A percentile compares a stretch with the other conserved stretches of the same genome.
These are phyloP conservation scores for Tetrax tetrax DNA, from an alignment of 2,113 vertebrate genomes.

Conservation along the genomic window DNA sequence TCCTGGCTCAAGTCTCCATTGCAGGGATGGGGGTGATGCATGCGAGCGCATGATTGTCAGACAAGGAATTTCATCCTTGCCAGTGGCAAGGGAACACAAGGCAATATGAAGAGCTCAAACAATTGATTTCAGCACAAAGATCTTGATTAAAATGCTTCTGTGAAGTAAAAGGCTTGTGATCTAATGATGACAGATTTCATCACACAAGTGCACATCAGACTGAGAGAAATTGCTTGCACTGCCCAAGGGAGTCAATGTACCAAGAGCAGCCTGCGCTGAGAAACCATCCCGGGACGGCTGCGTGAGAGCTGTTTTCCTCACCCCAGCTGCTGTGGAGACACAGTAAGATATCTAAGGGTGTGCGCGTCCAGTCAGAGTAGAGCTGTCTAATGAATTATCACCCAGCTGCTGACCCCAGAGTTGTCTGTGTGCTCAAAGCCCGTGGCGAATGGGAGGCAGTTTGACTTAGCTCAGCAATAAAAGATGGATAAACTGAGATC, in stretches of 20 bases:
- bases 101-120: not conserved
- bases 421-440: not conserved
- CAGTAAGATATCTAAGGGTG: not conserved
- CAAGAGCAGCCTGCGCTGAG: not conserved
- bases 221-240: not conserved
- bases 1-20: not conserved
- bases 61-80: not conserved
- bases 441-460: not conserved
- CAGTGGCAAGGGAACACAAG: not conserved
- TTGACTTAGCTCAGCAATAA: not conserved
- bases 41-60: rapidly evolving
- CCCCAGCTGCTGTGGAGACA: not conserved
- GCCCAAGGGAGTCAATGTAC: not conserved
- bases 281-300: not conserved
- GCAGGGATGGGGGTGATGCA: rapidly evolving
- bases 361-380: not conserved
- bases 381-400: not conserved
- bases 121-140: not conserved
- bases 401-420: not conserved
- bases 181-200: not conserved
- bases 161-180: not conserved
- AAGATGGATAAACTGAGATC: not conserved
- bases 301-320: not conserved
- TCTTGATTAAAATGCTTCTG: not conserved
- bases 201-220: not conserved